Base-by-base conservation (phyloP, 2,888 invertebrate species). In the Polydrusus tereticollis region DNA sequence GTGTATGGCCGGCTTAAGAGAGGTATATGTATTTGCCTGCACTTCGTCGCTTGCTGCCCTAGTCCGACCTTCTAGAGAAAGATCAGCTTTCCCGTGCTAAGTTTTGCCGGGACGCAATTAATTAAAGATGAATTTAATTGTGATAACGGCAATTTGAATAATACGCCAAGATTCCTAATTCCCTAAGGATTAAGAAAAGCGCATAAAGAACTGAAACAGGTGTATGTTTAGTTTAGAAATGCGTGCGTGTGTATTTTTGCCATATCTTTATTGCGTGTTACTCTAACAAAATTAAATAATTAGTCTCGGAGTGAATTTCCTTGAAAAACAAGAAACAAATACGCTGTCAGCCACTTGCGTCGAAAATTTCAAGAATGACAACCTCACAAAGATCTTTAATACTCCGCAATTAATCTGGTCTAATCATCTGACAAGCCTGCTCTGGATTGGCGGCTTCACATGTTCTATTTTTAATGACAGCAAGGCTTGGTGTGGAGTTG, bases 351-450 rank as follows among this genome's bases (percentile, higher is more conserved):
- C 45, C 68, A 58, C n/a, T 47, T 58, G 59, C 58, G 45, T 45
- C 21, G 58, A 50, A 68, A 60, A 59, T 68, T 68, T 68, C 60
- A 68, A 60, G 58, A 67, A 58, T 60, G 68, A 68, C 60, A 60
- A 33, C 38, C 58, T 10, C 57, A 60, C 60, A 68, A 68, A 57
- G 43, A 58, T 59, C 36, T 41, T 60, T 45, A 68, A 68, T 60
- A 38, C 20, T 52, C 47, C 8, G 45, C 50, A 58, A 68, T 68
- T 68, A 59, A 68, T 68, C 58, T 60, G 58, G 38, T 45, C 58
- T 60, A 68, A 68, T 68, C 68, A 68, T 33, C 45, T 33, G 68
- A 60, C 58, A 60, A 20, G 47, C 14, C 33, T 29, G 52, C 8
- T 29, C 52, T 55, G 29, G 52, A 55, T 55, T 29, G 29, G 52